Evolutionary conservation across 2,797 vertebrate species (phyloP), one percentile per base, ranked within the genome.

Genomic region (Tokudaia muenninki): DNA sequence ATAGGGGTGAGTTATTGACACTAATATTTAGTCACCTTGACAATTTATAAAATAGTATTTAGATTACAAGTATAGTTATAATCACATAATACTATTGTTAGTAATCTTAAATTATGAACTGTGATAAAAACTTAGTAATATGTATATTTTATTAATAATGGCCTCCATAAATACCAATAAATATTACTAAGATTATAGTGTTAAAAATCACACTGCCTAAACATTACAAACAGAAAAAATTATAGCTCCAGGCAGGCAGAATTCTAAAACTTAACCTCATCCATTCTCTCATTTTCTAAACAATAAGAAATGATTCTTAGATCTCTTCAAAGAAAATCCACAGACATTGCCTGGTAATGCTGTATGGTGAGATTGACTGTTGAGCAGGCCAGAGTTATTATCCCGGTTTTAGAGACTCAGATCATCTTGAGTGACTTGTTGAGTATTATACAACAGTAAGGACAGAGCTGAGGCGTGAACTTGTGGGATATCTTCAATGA

Each of bases 11-110:
- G 8, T 92, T 82, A 52, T 26, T 91, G 6, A 61, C 83, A 83
- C 50, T 91, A 87, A 29, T 84, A 26, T 34, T 92, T 67, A 90
- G 21, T 77, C 88, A 82, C 80, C 87, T 78, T 87, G 70, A 89
- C 61, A 87, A 61, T 70, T 81, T 92, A 61, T 81, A 41, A 92
- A 78, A 86, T 91, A 59, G 10, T 26, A 72, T 80, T 84, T 94
- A 29, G 31, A 91, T 75, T 81, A 37, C 79, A 89, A 65, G 83
- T 94, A 22, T 0, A 55, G 78, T 77, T 41, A 63, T 72, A 94
- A 47, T 24, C 12, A 22, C 47, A 75, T 80, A 29, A 81, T 44
- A 14, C 26, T 47, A 57, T 92, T 67, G 31, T 1, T 57, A 91
- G 55, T 44, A 81, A 31, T 59, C 84, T n/a, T 89, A 80, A 87